Percentiles rank a stretch among this genome's conserved stretches.
Conservation (phyloP, 2,888 invertebrate species). For the Eilema sororculum region DNA sequence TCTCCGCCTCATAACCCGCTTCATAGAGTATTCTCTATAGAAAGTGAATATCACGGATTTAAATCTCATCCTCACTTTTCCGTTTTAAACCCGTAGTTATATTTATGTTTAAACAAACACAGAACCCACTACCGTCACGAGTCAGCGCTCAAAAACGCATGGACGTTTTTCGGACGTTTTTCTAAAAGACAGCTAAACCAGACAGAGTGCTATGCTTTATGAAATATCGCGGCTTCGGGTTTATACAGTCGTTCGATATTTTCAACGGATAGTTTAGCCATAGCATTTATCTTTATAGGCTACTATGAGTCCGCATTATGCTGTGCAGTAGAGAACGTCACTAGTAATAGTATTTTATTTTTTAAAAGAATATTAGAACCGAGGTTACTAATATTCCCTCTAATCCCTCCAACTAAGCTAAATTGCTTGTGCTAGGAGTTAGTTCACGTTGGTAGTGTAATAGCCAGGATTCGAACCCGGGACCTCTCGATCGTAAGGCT, state of each 20-base stretch:
- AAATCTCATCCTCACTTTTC: too few species aligned
- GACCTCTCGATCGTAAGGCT: too few species aligned
- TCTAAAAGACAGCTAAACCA: slow-evolving; percentile 55
- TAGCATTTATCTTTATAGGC: slow-evolving; percentile 56
- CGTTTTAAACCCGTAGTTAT: not conserved
- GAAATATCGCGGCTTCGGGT: slow-evolving; percentile 63
- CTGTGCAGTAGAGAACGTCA: not conserved
- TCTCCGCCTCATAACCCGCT: too few species aligned
- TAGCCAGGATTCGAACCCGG: too few species aligned
- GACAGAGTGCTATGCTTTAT: slow-evolving; percentile 59
- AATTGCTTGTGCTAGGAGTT: too few species aligned
- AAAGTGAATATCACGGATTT: too few species aligned
- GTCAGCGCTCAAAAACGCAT: slow-evolving; percentile 20
- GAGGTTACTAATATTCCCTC: too few species aligned
- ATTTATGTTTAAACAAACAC: slow-evolving; percentile 2
- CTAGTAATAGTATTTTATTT: not conserved
- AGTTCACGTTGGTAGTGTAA: too few species aligned
- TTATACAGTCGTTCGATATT: slow-evolving; percentile 58
- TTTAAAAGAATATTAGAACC: too few species aligned
- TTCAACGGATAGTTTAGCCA: slow-evolving; percentile 50
- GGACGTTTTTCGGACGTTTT: slow-evolving; percentile 43
- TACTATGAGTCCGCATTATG: slow-evolving; percentile 20
- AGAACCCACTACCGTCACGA: slow-evolving; percentile 15
- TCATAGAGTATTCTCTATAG: too few species aligned
- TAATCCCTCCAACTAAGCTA: too few species aligned